Evolutionary conservation across 1,140 invertebrate species (phyloP).

Genomic region (Piezodorus guildinii): DNA sequence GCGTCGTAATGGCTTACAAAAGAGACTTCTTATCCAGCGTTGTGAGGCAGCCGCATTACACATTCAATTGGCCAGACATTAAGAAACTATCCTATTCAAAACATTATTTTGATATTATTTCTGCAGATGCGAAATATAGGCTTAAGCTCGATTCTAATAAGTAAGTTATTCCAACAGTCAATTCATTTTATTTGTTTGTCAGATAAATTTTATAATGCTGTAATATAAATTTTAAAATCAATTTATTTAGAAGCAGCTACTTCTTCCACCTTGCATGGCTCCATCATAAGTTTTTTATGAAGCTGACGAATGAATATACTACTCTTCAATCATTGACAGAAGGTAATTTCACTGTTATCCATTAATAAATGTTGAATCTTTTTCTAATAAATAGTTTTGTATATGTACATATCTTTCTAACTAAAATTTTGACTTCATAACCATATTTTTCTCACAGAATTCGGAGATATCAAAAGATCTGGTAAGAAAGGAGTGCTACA

Average conservation of each 20-base stretch:
- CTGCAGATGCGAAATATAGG: constrained; percentile 53
- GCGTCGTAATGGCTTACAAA: constrained; percentile 26
- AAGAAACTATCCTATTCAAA: constrained; percentile 63
- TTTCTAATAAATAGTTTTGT: not conserved
- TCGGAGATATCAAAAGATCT: constrained; percentile 33
- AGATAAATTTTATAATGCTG: not conserved
- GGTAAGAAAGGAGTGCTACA: constrained; percentile 2
- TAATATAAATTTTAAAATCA: no score
- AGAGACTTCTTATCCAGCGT: constrained; percentile 20
- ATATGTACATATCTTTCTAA: not conserved
- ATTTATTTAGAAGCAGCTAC: constrained; percentile 49
- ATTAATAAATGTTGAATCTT: not conserved
- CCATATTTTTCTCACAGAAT: constrained; percentile 32
- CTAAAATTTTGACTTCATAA: not conserved
- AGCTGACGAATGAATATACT: constrained; percentile 53
- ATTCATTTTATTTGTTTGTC: not conserved
- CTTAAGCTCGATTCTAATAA: constrained; percentile 60
- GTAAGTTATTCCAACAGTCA: constrained; percentile 34
- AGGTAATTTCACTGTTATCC: constrained; percentile 30
- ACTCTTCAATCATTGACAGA: constrained; percentile 53
- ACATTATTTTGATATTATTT: constrained; percentile 51
- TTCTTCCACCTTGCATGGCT: constrained; percentile 59
- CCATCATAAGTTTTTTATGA: constrained; percentile 62
- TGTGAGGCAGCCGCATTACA: constrained; percentile 24
- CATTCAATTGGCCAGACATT: constrained; percentile 53